Percentiles rank a stretch among this genome's conserved stretches.
Evolutionary conservation across 2,113 vertebrate genomes (phyloP).

Genomic region (Tachysurus fulvidraco): DNA sequence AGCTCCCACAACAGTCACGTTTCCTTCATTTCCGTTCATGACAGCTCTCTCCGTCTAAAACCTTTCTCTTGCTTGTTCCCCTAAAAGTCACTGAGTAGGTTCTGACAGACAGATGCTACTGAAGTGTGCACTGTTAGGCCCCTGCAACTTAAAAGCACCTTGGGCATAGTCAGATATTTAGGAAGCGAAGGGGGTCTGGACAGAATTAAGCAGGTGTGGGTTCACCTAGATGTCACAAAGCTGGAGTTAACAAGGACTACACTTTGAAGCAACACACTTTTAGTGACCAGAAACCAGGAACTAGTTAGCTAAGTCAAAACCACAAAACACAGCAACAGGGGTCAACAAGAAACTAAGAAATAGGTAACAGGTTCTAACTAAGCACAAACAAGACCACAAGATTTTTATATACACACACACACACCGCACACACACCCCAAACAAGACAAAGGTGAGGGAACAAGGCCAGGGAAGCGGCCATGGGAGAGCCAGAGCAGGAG

Average conservation of each 20-base stretch:
- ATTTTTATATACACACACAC: neutral
- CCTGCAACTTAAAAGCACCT: neutral
- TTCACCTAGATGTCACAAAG: conserved; percentile 19
- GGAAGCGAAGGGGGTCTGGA: neutral
- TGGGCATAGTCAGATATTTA: neutral
- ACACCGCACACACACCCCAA: neutral
- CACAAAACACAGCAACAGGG: neutral
- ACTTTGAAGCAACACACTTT: conserved; percentile 3
- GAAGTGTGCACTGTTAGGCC: neutral
- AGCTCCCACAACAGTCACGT: conserved; percentile 8
- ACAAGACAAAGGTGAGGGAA: conserved; percentile 19
- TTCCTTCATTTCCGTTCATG: conserved; percentile 22
- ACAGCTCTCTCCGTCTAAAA: conserved; percentile 20
- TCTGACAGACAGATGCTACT: conserved; percentile 34
- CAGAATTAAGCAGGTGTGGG: conserved; percentile 43
- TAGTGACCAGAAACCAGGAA: conserved; percentile 22
- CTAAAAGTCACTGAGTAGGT: neutral
- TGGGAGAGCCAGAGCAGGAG: conserved; percentile 58
- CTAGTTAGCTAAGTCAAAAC: conserved; percentile 15
- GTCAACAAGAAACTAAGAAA: neutral
- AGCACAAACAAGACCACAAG: conserved; percentile 6
- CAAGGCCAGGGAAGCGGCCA: conserved; percentile 21
- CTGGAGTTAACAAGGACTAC: neutral
- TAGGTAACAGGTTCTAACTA: conserved; percentile 22
- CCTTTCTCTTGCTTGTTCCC: neutral